A percentile compares a stretch with the other conserved stretches of the same genome.
These are phyloP conservation scores for Nestor notabilis DNA, from an alignment of 2,113 vertebrate species.

Conservation along the genomic window DNA sequence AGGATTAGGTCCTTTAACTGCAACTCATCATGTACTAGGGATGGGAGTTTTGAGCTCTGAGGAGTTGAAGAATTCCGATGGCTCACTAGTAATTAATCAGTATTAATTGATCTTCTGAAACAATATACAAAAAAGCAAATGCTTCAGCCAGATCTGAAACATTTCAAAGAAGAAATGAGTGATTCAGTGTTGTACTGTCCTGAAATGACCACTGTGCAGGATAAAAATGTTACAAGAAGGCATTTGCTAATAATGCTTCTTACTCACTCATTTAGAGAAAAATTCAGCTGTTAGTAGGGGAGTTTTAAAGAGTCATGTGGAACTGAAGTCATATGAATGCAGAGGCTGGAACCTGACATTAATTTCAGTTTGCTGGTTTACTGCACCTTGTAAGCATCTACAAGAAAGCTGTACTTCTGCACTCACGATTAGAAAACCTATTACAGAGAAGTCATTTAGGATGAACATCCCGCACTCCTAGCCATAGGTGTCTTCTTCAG, in stretches of 20 bases:
- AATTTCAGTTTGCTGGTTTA: constrained; percentile 47
- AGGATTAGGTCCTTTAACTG: not conserved
- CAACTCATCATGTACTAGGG: not conserved
- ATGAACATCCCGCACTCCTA: not conserved
- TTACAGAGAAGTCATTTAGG: constrained; percentile 47
- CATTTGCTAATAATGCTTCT: not conserved
- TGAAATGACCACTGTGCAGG: not conserved
- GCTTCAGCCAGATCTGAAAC: not conserved
- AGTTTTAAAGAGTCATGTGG: constrained; percentile 21
- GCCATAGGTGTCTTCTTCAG: constrained; percentile 45
- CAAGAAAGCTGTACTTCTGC: constrained; percentile 26
- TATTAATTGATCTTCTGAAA: not conserved
- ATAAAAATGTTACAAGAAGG: not conserved
- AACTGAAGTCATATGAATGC: constrained; percentile 40
- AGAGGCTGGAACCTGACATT: constrained; percentile 41
- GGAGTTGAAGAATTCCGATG: not conserved
- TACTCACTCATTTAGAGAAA: constrained; percentile 40
- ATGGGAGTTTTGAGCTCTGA: not conserved
- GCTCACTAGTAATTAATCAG: not conserved
- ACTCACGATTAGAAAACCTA: constrained; percentile 42
- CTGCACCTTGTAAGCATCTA: constrained; percentile 32
- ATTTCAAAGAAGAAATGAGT: not conserved
- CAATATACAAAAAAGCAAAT: not conserved
- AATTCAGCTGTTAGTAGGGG: not conserved
- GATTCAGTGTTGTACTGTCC: not conserved